phyloP scores from a whole-genome alignment of 2,888 invertebrate species.

The Uloborus plumipes region DNA sequence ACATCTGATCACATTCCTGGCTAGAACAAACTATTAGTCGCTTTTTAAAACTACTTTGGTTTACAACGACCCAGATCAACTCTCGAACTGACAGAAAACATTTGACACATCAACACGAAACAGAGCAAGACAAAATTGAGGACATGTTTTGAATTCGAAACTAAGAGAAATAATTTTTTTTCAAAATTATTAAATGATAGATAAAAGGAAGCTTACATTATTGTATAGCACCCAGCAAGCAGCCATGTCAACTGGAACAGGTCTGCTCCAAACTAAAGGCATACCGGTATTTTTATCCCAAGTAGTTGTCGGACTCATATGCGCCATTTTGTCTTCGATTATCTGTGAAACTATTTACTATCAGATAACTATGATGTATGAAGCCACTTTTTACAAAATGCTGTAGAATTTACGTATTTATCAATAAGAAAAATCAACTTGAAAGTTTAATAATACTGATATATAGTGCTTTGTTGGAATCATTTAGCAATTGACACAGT shows the following conservation, averaged over 20 bases:
- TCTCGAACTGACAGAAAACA: too few relatives aligned
- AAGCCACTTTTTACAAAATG: neutral
- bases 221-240: constrained; percentile 62
- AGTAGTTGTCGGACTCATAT: constrained; percentile 63
- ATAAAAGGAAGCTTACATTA: constrained; percentile 47
- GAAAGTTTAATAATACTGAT: constrained; percentile 53
- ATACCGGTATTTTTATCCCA: constrained; percentile 65
- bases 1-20: too few relatives aligned
- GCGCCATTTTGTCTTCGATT: constrained; percentile 64
- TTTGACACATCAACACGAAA: constrained; percentile 48
- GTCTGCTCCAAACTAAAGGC: constrained; percentile 61
- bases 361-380: too few relatives aligned
- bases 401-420: neutral
- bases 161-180: too few relatives aligned
- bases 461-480: constrained; percentile 61
- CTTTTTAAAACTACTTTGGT: too few relatives aligned
- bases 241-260: constrained; percentile 59
- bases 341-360: too few relatives aligned
- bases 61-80: too few relatives aligned
- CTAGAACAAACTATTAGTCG: too few relatives aligned
- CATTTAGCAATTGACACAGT: constrained; percentile 63
- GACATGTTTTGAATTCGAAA: neutral
- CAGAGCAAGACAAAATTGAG: constrained; percentile 51
- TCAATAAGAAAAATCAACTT: neutral
- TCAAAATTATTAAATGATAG: neutral